phyloP scores from a whole-genome alignment of 2,888 invertebrate species.

The Phaedon cochleariae region DNA sequence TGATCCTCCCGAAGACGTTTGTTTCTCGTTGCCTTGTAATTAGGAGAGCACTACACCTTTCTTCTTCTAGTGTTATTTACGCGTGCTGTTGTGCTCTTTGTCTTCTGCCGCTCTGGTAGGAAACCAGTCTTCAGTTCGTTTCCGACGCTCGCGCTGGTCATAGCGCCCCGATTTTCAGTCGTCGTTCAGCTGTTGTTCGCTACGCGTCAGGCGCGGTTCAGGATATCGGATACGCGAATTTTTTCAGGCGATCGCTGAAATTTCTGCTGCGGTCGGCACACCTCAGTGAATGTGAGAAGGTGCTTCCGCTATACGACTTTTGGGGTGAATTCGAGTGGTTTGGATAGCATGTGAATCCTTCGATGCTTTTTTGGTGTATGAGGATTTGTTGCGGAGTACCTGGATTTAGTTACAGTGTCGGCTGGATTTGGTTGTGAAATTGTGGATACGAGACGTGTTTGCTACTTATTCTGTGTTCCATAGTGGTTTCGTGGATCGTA shows the following conservation, averaged over 20 bases:
- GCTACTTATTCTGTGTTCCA: too few species aligned
- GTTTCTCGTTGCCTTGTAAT: conserved; percentile 62
- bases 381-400: neutral
- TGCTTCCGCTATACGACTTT: too few species aligned
- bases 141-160: conserved; percentile 56
- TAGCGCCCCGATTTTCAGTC: conserved; percentile 52
- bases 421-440: neutral
- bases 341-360: neutral
- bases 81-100: conserved; percentile 49
- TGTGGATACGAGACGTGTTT: too few species aligned
- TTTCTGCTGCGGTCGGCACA: neutral
- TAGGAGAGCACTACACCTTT: conserved; percentile 52
- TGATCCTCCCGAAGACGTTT: conserved; percentile 61
- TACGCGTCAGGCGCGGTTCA: conserved; percentile 20
- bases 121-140: conserved; percentile 60
- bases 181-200: conserved; percentile 39
- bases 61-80: conserved; percentile 47
- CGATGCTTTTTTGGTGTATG: neutral
- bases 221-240: conserved; percentile 18
- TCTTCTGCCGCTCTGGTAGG: conserved; percentile 54
- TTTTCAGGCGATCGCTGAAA: conserved; percentile 29
- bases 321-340: neutral
- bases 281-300: conserved; percentile 1
- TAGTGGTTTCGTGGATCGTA: too few species aligned
- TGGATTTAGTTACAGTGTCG: neutral